Percentiles rank a stretch among this genome's conserved stretches.
Conservation (phyloP, 2,113 vertebrate species). For the Tachysurus vachellii region DNA sequence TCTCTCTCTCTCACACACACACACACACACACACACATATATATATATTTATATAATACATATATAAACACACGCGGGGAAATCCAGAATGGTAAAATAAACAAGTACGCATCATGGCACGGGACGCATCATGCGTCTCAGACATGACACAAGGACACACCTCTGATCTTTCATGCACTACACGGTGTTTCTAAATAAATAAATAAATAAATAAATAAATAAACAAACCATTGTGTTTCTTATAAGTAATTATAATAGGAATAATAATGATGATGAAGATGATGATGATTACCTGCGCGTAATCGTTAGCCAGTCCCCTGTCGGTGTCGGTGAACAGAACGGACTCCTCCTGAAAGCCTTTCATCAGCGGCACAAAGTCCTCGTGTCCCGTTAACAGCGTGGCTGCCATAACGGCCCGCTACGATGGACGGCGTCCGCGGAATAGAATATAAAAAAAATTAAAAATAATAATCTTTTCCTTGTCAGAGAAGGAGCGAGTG, state of each 20-base stretch:
- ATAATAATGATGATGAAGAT: constrained; percentile 37
- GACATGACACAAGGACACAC: constrained; percentile 23
- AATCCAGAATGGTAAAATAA: constrained; percentile 1
- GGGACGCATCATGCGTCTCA: not conserved
- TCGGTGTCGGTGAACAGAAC: constrained; percentile 72
- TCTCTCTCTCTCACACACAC: not conserved
- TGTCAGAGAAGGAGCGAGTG: not conserved
- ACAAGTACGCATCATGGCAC: constrained; percentile 13
- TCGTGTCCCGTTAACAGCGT: constrained; percentile 84
- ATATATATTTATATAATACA: no score
- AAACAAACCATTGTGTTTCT: not conserved
- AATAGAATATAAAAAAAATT: not conserved
- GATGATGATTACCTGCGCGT: constrained; percentile 66
- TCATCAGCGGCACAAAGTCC: constrained; percentile 89
- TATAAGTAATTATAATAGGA: not conserved
- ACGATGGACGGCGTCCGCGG: constrained; percentile 34
- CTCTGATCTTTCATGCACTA: not conserved
- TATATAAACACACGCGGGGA: not conserved
- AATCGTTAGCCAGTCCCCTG: constrained; percentile 65
- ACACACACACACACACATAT: not conserved
- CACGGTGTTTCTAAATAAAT: not conserved
- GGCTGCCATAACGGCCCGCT: constrained; percentile 74
- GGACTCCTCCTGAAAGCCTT: constrained; percentile 74
- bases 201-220: not conserved
- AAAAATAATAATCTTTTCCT: not conserved